A percentile compares a stretch with the other conserved stretches of the same genome.
Evolutionary conservation across 2,888 invertebrate genomes (phyloP).

Genomic region (Petrolisthes manimaculis): DNA sequence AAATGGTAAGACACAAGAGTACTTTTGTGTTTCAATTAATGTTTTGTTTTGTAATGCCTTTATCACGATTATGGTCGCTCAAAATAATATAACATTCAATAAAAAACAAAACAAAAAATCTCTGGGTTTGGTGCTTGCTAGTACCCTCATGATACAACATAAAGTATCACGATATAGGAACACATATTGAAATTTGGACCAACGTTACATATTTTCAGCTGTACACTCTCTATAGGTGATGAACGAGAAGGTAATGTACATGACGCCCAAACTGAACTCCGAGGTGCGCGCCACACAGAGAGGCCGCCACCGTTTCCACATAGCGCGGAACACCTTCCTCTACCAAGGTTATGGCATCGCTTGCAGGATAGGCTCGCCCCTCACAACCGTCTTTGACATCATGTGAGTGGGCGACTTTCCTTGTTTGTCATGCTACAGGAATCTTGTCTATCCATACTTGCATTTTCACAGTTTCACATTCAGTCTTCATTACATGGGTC

Average conservation of each 20-base stretch:
- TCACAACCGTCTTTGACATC: conserved; percentile 13
- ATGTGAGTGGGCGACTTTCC: conserved; percentile 23
- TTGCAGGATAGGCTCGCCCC: conserved; percentile 36
- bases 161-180: too few species aligned
- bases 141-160: too few species aligned
- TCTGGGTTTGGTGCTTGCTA: too few species aligned
- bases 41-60: too few species aligned
- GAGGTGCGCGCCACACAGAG: conserved; percentile 36
- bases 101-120: too few species aligned
- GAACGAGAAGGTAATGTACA: conserved; percentile 34
- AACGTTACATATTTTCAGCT: background rate
- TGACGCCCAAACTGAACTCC: conserved; percentile 33
- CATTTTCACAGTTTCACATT: too few species aligned
- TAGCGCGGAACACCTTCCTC: conserved; percentile 43
- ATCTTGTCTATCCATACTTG: background rate
- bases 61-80: too few species aligned
- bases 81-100: too few species aligned
- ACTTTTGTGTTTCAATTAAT: too few species aligned
- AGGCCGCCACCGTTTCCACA: conserved; percentile 33
- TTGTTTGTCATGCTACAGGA: background rate
- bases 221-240: conserved; percentile 28
- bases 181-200: too few species aligned
- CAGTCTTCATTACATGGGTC: too few species aligned
- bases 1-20: too few species aligned
- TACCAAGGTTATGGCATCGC: conserved; percentile 43